Percentiles rank a stretch among this genome's conserved stretches.
phyloP scores from a whole-genome alignment of 2,113 vertebrate species.

The Ictalurus punctatus region DNA sequence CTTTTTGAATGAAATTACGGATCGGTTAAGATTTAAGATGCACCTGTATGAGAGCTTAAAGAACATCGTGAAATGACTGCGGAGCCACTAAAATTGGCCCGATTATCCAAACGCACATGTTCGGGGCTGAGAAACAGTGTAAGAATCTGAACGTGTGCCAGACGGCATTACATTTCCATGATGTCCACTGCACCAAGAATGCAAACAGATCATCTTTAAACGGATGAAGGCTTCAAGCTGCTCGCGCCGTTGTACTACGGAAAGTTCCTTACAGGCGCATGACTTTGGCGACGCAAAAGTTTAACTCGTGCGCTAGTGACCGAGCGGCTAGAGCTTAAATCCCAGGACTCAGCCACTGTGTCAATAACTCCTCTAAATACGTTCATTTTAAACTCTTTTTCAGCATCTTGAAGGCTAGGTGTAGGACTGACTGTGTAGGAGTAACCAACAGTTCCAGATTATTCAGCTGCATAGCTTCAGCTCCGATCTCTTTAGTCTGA shows the following conservation, averaged over 20 bases:
- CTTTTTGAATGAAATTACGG: too few species aligned
- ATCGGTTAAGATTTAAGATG: too few species aligned
- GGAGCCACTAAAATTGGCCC: not conserved
- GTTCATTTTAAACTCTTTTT: too few species aligned
- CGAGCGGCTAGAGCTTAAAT: not conserved
- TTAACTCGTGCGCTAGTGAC: not conserved
- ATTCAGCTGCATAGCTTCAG: conserved; percentile 6
- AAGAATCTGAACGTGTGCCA: not conserved
- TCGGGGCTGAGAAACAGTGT: not conserved
- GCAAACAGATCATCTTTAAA: not conserved
- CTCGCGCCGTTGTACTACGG: not conserved
- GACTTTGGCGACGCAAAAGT: not conserved
- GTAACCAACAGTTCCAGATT: not conserved
- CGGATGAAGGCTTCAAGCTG: not conserved
- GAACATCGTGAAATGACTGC: not conserved
- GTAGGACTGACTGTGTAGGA: not conserved
- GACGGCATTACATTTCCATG: not conserved
- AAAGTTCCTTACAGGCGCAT: not conserved
- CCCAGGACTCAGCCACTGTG: not conserved
- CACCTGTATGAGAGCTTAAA: not conserved
- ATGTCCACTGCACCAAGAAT: not conserved
- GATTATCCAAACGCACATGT: not conserved
- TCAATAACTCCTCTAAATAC: not conserved
- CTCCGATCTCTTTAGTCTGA: not conserved
- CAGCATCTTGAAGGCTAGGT: not conserved